Evolutionary conservation across 2,797 vertebrate genomes (phyloP), one percentile per base, ranked within the genome.

Genomic region (Xenopus petersii): DNA sequence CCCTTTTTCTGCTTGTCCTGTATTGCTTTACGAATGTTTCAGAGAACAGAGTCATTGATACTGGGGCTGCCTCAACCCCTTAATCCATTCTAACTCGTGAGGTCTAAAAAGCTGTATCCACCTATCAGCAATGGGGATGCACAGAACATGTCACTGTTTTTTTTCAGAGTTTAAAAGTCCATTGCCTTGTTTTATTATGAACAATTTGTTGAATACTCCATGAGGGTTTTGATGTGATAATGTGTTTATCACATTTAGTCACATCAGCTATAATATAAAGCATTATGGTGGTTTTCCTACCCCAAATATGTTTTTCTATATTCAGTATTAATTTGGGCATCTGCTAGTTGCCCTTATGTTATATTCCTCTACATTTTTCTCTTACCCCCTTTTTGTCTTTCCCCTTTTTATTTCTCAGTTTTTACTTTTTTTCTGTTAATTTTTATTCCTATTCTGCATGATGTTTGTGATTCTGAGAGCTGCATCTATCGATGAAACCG

Each of bases 401-500:
- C 15, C 30, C 12, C 48, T 61, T 24, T 47, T 33, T 62, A 24
- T 12, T 3, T 60, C 2, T 9, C 13, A 5, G 10, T 21, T 64
- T 15, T n/a, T 36, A 61, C 75, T 91, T 88, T 88, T 91, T 86
- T 87, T 30, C 7, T 67, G 90, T 84, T 89, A 91, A 86, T 36
- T 26, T 8, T 15, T 56, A 16, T 56, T 16, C 91, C 93, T 93
- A 90, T 93, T 95, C 92, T 99, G 98, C 98, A 99, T 99, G 97
- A 92, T 95, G 96, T 98, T 95, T 98, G 97, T 98, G 96, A 96
- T 91, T 94, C 95, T 95, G 95, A 98, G 93, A 98, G 96, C 96
- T 98, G 98, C 98, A 98, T 98, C 94, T 98, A 96, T 95, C 89
- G 90, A 96, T 96, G 96, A 95, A 98, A 97, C 94, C 94, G 94